Percentiles rank a stretch among this genome's conserved stretches.
Conservation (phyloP, 23 tunicate species). For the Oikopleura vanhoeffeni region DNA sequence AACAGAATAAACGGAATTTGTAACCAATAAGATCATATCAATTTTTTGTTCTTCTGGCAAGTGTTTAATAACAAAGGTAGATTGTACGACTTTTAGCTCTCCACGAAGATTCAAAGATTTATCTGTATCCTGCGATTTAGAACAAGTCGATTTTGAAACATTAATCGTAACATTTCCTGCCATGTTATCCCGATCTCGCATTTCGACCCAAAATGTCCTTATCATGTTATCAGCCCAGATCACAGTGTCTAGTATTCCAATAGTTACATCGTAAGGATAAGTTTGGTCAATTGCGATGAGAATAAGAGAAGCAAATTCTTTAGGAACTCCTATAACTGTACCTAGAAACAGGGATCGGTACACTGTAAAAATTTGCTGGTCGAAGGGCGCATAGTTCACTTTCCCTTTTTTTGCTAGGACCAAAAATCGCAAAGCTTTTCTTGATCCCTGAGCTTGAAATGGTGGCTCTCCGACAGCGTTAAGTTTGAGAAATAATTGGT, state of each 20-base stretch:
- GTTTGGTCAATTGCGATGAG: not conserved
- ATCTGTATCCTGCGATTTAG: not conserved
- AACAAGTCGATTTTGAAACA: not conserved
- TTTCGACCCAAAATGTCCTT: not conserved
- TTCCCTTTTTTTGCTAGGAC: too few species aligned
- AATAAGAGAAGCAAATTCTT: not conserved
- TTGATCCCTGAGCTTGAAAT: too few species aligned
- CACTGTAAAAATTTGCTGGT: too few species aligned
- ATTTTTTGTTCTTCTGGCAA: not conserved
- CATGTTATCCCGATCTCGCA: not conserved
- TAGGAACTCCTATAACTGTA: not conserved
- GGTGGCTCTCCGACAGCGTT: too few species aligned
- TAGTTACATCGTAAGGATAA: not conserved
- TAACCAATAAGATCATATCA: not conserved
- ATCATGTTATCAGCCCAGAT: not conserved
- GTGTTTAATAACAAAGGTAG: not conserved
- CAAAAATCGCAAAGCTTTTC: too few species aligned
- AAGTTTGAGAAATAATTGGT: too few species aligned
- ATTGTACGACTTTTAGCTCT: not conserved
- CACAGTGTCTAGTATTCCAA: not conserved
- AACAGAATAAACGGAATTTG: not conserved
- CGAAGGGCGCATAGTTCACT: too few species aligned
- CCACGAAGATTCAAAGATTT: not conserved
- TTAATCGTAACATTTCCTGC: not conserved
- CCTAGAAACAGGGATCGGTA: not conserved